A percentile compares a stretch with the other conserved stretches of the same genome.
Conservation (phyloP, 2,888 invertebrate species). For the Spialia ferax region DNA sequence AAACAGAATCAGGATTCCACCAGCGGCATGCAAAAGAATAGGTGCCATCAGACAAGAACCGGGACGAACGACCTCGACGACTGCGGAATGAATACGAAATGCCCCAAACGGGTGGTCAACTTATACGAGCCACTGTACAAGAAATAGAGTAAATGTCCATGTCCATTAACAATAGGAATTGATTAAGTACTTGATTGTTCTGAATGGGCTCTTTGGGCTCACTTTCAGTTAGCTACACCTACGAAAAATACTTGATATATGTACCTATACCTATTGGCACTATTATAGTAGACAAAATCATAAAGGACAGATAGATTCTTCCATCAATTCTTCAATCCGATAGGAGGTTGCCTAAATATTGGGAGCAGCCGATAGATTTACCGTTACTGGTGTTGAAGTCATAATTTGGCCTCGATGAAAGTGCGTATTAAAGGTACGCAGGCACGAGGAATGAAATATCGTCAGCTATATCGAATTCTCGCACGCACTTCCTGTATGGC, state of each 20-base stretch:
- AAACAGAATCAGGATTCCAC: constrained; percentile 67
- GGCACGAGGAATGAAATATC: constrained; percentile 9
- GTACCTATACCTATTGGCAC: too few species aligned
- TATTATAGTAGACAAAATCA: too few species aligned
- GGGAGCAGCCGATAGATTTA: not conserved
- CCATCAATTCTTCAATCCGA: too few species aligned
- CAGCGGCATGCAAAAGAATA: constrained; percentile 72
- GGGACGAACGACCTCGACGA: constrained; percentile 83
- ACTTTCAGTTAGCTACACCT: too few species aligned
- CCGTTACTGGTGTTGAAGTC: constrained; percentile 18
- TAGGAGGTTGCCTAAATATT: too few species aligned
- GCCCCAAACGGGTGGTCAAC: constrained; percentile 53
- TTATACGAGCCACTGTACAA: constrained; percentile 48
- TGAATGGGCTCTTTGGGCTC: not conserved
- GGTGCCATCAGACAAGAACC: constrained; percentile 72
- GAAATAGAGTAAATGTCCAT: constrained; percentile 25
- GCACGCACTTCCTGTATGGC: constrained; percentile 79
- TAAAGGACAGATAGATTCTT: too few species aligned
- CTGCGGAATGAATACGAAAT: constrained; percentile 77
- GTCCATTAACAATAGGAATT: too few species aligned
- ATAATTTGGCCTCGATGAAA: constrained; percentile 27
- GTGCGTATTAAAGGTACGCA: constrained; percentile 25
- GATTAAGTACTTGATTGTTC: too few species aligned
- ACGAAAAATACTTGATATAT: too few species aligned
- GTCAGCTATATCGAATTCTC: constrained; percentile 61